Evolutionary conservation across 2,797 vertebrate genomes (phyloP).

Genomic region (Leucoraja ocellata): DNA sequence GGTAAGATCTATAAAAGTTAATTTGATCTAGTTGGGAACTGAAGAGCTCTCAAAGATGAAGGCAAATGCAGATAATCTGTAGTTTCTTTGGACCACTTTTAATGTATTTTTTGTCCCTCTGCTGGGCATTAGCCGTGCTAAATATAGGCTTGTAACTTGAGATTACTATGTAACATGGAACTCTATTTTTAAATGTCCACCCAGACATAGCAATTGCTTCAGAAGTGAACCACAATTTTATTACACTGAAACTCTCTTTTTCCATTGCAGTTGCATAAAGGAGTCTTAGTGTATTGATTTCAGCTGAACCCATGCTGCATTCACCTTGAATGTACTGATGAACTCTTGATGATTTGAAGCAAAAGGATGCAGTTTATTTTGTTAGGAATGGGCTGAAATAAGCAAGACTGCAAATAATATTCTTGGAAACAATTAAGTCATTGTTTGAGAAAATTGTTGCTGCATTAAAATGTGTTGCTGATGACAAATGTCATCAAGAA

Average conservation of each 20-base stretch:
- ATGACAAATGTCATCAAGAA: too few species aligned
- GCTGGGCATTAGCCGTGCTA: background rate
- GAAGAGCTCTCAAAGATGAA: background rate
- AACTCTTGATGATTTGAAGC: slow-evolving; percentile 28
- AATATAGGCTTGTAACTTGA: slow-evolving; percentile 41
- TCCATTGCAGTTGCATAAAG: slow-evolving; percentile 39
- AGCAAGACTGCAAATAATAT: background rate
- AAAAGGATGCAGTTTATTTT: background rate
- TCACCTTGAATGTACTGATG: slow-evolving; percentile 23
- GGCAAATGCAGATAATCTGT: background rate
- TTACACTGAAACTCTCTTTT: slow-evolving; percentile 41
- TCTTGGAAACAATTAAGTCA: background rate
- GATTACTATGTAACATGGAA: slow-evolving; percentile 36
- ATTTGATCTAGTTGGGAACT: background rate
- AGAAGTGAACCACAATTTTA: slow-evolving; percentile 38
- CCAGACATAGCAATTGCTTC: slow-evolving; percentile 39
- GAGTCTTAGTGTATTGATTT: slow-evolving; percentile 33
- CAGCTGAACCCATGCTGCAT: background rate
- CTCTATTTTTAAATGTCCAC: slow-evolving; percentile 40
- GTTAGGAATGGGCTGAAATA: slow-evolving; percentile 1
- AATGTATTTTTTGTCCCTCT: background rate
- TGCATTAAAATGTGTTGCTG: background rate
- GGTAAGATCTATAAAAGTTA: slow-evolving; percentile 13
- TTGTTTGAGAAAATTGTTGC: background rate
- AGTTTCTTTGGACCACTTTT: background rate